Base-by-base conservation (phyloP, 2,797 vertebrate species). In the Enteromius argenteus region DNA sequence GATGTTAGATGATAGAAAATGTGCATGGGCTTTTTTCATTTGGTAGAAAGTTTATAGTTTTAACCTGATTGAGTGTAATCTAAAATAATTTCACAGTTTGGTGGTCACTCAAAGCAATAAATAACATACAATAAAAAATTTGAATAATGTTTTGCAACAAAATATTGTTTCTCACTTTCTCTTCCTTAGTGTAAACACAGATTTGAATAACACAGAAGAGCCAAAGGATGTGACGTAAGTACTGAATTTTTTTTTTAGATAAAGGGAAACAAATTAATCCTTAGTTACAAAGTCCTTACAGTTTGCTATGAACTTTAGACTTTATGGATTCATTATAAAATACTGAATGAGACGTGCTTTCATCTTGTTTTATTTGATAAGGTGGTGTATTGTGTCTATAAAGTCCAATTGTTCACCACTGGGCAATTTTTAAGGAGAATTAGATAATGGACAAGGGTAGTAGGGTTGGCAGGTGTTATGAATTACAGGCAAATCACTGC, bases 191-290 rank as follows among this genome's bases (percentile, higher is more conserved):
- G 58, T 56, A 44, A 78, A 14, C 49, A 53, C 51, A 37, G 75
- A 75, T 8, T 23, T 68, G 32, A 62, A 64, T 15, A 46, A 81
- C 1, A 37, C 17, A 30, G 69, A 76, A 14, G 30, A 17, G 5
- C 11, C 58, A 64, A 86, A 76, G 58, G 64, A 79, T 21, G 11
- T 86, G 37, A 85, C 71, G 88, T 89, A 89, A 71, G 86, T 86
- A 37, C 15, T 69, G 10, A 37, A 44, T 32, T 14, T 53, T 44
- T 13, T 27, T 51, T 53, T 19, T 32, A 37, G 13, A 66, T 53
- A 67, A 75, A 30, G 14, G 10, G 64, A 5, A 66, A 17, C 19
- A 76, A 67, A 67, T 53, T 0, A 51, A 82, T 66, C 44, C 35
- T 51, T 82, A 39, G 56, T 19, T 66, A 35, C 19, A 51, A 62